Conservation (phyloP, 2,888 invertebrate species). For the Tenthredo notha region DNA sequence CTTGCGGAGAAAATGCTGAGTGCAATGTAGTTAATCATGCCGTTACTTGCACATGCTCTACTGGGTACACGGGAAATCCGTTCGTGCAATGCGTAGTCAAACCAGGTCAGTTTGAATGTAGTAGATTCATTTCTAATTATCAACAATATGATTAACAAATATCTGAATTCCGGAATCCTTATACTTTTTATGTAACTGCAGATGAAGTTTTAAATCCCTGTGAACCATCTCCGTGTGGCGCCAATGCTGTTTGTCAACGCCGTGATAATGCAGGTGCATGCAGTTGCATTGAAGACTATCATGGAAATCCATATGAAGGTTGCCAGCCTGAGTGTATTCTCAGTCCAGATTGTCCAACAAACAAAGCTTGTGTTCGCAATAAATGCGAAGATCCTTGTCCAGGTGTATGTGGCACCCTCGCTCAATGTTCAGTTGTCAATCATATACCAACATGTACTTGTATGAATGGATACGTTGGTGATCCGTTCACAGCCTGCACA, state of each 20-base stretch:
- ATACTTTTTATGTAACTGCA: constrained; percentile 71
- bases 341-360: constrained; percentile 91
- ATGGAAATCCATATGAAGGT: constrained; percentile 92
- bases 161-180: not conserved
- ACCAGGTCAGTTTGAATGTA: constrained; percentile 77
- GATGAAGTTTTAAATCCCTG: constrained; percentile 86
- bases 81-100: constrained; percentile 87
- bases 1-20: constrained; percentile 89
- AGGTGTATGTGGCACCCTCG: constrained; percentile 90
- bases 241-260: constrained; percentile 89
- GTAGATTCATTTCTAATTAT: not conserved
- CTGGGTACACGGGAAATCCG: constrained; percentile 90
- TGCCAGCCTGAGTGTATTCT: constrained; percentile 93
- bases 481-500: constrained; percentile 84
- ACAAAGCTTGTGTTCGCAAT: constrained; percentile 90
- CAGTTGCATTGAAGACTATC: constrained; percentile 89
- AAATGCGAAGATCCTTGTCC: constrained; percentile 94
- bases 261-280: constrained; percentile 90
- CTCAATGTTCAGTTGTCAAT: constrained; percentile 91
- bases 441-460: constrained; percentile 94
- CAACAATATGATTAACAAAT: not conserved
- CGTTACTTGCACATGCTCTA: constrained; percentile 89
- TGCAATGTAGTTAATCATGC: constrained; percentile 90
- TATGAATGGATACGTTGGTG: constrained; percentile 85
- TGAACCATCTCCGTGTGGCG: constrained; percentile 92